These are phyloP conservation scores for Phengaris alcon DNA, from an alignment of 2,888 invertebrate species.

Conservation along the genomic window DNA sequence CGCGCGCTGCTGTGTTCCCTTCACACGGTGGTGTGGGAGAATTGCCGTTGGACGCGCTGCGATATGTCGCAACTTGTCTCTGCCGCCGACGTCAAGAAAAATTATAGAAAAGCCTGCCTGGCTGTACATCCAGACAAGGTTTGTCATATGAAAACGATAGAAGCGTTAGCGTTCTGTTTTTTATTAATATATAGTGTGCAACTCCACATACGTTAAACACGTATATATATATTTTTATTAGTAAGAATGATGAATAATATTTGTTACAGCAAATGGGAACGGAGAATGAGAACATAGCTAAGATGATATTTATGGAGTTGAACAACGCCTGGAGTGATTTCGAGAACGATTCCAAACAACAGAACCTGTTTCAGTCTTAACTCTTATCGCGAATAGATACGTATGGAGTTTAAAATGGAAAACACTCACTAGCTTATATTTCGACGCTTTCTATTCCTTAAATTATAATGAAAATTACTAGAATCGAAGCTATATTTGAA, in stretches of 20 bases:
- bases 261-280: constrained; percentile 91
- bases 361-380: constrained; percentile 78
- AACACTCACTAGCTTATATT: constrained; percentile 12
- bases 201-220: no score
- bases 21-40: constrained; percentile 95
- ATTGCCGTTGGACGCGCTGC: constrained; percentile 93
- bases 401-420: constrained; percentile 8
- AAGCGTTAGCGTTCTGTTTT: no score
- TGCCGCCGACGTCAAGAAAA: constrained; percentile 95
- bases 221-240: no score
- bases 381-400: constrained; percentile 44
- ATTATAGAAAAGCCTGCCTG: constrained; percentile 96
- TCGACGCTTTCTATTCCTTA: constrained; percentile 17
- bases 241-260: neutral
- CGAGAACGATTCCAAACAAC: constrained; percentile 90
- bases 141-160: neutral
- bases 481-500: constrained; percentile 22
- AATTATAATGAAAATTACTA: constrained; percentile 6
- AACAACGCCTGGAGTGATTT: constrained; percentile 99
- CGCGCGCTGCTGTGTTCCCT: constrained; percentile 96
- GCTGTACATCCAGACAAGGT: constrained; percentile 99
- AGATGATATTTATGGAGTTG: constrained; percentile 98
- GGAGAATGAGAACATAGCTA: constrained; percentile 94
- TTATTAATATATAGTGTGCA: no score
- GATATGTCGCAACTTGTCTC: constrained; percentile 97